Base-by-base conservation (phyloP, 2,888 invertebrate genomes). In the Stratiomys singularior region DNA sequence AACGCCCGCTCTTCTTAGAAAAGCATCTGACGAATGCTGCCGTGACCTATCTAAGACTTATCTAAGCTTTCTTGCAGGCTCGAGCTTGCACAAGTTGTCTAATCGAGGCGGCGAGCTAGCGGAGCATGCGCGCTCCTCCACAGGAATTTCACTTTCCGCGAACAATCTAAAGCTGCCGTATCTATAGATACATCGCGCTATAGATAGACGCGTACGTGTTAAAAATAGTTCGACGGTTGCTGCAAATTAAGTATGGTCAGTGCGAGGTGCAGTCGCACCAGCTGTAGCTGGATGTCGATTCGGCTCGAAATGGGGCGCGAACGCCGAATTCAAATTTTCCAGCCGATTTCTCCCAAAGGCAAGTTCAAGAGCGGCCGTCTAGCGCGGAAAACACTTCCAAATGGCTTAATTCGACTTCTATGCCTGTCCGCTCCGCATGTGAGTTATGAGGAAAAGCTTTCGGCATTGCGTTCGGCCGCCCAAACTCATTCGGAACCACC, bases 31-130 rank as follows among this genome's bases (percentile, higher is more conserved):
- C 27, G 25, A 25, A 69, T 47, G 46, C 15, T 3, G 44, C 18
- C 9, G 37, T 9, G 23, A 44, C 37, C 74, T 60, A 60, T 58
- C 74, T 60, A 60, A 60, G 58, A 37, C 37, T 58, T 74, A 74
- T 74, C 74, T 74, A 74, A 74, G 74, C 74, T 74, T 74, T 74
- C 21, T 60, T 27, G 67, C 64, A 25, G 5, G 23, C 67, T 21
- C 21, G 21, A 44, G 30, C 47, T 46, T 25, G 67, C 67, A n/a
- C 4, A 23, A 67, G 67, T 30, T 18, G 11, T 23, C 23, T 1
- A 7, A 7, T 25, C 21, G 60, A 4, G 15, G 15, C 44, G 52
- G 15, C 47, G 25, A 46, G 71, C 37, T 25, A 2, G 11, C 15
- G 23, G 15, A 2, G 60, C 60, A 58, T 58, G 58, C 56, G 72